Conservation (phyloP, 2,888 invertebrate genomes). For the Drosophila ezoana region DNA sequence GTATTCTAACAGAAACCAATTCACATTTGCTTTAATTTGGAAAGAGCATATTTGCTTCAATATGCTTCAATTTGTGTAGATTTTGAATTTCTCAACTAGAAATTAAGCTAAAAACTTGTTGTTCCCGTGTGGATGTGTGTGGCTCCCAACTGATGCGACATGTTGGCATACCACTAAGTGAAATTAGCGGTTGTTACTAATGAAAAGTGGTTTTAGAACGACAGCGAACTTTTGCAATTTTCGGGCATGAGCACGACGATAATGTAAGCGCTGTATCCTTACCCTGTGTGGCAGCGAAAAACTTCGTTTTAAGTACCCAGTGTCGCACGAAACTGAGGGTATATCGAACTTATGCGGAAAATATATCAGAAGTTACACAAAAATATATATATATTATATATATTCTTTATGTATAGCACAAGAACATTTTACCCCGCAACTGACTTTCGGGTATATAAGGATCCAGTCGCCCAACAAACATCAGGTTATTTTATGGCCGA, state of each 20-base stretch:
- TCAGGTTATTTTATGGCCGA: constrained; percentile 10
- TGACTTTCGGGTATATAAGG: constrained; percentile 2
- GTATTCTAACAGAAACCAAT: no score
- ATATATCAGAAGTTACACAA: neutral
- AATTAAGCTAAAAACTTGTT: constrained; percentile 62
- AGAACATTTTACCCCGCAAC: no score
- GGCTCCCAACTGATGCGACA: constrained; percentile 56
- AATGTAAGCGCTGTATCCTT: constrained; percentile 30
- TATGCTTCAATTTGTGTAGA: constrained; percentile 1
- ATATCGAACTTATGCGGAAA: neutral
- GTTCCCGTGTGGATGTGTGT: constrained; percentile 16
- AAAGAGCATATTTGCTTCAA: constrained; percentile 5
- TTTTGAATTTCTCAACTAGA: constrained; percentile 25
- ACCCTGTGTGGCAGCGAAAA: constrained; percentile 17
- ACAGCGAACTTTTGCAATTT: constrained; percentile 59
- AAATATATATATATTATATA: neutral
- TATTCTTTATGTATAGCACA: neutral
- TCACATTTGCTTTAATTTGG: neutral
- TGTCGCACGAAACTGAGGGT: neutral
- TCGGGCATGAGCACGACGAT: constrained; percentile 47
- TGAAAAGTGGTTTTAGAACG: constrained; percentile 70
- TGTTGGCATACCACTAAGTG: constrained; percentile 74
- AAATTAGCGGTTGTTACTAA: constrained; percentile 80
- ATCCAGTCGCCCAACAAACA: neutral
- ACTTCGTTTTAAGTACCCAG: constrained; percentile 30